A percentile compares a stretch with the other conserved stretches of the same genome.
Evolutionary conservation across 2,113 vertebrate genomes (phyloP).

Genomic region (Crotalus horridus): DNA sequence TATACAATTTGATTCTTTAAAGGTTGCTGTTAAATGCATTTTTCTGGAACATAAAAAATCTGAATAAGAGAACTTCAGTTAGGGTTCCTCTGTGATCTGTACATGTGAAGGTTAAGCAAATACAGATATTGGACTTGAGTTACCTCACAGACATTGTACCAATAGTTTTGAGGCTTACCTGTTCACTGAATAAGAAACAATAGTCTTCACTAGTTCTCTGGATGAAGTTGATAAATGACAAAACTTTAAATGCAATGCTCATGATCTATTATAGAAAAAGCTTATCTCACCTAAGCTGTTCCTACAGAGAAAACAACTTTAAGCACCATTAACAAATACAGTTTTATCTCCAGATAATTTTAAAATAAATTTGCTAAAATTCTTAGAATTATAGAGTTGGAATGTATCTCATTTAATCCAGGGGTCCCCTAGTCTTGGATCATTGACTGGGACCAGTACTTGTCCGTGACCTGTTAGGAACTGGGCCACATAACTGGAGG

Average conservation of each 20-base stretch:
- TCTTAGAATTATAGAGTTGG: no score
- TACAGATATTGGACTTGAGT: no score
- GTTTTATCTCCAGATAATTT: no score
- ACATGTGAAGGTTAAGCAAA: not conserved
- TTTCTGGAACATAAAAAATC: not conserved
- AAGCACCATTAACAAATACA: no score
- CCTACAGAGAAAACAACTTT: not conserved
- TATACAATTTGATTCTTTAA: not conserved
- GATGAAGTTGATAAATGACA: not conserved
- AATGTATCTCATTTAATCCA: no score
- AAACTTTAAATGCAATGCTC: not conserved
- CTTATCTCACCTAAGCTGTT: not conserved
- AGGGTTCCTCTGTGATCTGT: not conserved
- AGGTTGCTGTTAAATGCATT: not conserved
- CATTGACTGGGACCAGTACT: no score
- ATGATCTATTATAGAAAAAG: not conserved
- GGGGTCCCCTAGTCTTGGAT: no score
- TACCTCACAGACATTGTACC: not conserved
- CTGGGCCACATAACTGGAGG: no score
- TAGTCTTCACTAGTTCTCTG: not conserved
- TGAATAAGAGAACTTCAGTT: not conserved
- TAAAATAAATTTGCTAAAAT: no score
- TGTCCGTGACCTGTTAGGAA: no score
- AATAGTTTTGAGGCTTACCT: not conserved
- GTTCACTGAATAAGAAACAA: not conserved